phyloP scores from a whole-genome alignment of 2,888 invertebrate genomes.

The Epistrophella euchroma region DNA sequence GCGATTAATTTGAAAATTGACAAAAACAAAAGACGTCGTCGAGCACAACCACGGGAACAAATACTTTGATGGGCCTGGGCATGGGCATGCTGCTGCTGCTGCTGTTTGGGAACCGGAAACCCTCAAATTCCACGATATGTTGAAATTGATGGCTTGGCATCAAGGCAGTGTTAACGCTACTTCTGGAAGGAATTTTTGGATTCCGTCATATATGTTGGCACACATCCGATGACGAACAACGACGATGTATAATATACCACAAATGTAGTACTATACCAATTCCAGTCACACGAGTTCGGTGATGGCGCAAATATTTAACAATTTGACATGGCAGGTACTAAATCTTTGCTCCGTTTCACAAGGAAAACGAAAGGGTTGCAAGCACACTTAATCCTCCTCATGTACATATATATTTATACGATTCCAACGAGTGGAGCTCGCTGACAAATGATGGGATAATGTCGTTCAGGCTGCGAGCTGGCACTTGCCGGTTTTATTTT shows the following conservation, averaged over 20 bases:
- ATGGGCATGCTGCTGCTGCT: constrained; percentile 14
- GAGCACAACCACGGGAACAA: constrained; percentile 66
- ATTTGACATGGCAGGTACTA: constrained; percentile 76
- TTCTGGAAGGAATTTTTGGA: constrained; percentile 68
- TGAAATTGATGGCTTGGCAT: constrained; percentile 74
- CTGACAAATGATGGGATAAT: constrained; percentile 74
- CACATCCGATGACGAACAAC: constrained; percentile 18
- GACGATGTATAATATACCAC: constrained; percentile 31
- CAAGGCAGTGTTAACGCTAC: constrained; percentile 62
- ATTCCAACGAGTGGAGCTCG: constrained; percentile 39
- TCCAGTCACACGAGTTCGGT: constrained; percentile 54
- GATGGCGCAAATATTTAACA: constrained; percentile 76
- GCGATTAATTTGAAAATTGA: constrained; percentile 75
- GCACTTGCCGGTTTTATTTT: constrained; percentile 19
- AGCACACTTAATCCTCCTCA: constrained; percentile 50
- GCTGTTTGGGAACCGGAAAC: constrained; percentile 68
- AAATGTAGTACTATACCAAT: constrained; percentile 29
- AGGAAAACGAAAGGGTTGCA: constrained; percentile 69
- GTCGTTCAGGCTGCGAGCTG: constrained; percentile 52
- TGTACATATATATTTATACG: not conserved
- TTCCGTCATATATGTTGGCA: constrained; percentile 72
- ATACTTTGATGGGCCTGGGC: constrained; percentile 50
- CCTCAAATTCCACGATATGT: constrained; percentile 72
- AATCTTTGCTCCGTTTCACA: constrained; percentile 68
- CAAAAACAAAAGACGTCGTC: constrained; percentile 74